phyloP scores from a whole-genome alignment of 2,888 invertebrate species.

The Ptycholaimellus sp. region DNA sequence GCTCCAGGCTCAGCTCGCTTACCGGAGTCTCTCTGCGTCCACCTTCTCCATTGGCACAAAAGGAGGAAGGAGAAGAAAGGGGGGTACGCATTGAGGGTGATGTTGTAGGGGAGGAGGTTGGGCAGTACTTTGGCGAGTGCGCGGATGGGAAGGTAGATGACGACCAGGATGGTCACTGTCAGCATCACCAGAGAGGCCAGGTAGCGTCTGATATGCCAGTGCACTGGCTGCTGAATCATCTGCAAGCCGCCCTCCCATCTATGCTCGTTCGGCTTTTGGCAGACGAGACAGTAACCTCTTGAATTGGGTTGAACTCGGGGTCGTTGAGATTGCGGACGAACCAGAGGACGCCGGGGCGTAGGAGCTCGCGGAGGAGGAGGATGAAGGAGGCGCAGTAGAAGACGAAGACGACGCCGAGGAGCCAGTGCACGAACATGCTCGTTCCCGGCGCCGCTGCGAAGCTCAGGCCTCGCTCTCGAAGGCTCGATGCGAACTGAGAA shows the following conservation, averaged over 20 bases:
- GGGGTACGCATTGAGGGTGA: conserved; percentile 38
- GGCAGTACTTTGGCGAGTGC: conserved; percentile 53
- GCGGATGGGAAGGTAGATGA: conserved; percentile 79
- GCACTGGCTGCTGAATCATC: conserved; percentile 88
- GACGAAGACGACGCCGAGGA: conserved; percentile 91
- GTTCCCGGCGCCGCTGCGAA: conserved; percentile 78
- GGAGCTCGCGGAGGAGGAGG: conserved; percentile 52
- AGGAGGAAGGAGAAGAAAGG: neutral
- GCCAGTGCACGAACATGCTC: conserved; percentile 92
- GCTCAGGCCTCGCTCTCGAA: conserved; percentile 54
- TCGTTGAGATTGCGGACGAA: conserved; percentile 90
- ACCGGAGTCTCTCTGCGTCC: conserved; percentile 44
- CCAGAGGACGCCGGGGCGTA: conserved; percentile 91
- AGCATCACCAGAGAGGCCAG: conserved; percentile 75
- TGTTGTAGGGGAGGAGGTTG: conserved; percentile 75
- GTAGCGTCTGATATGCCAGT: conserved; percentile 64
- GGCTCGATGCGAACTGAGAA: conserved; percentile 40
- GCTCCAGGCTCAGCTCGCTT: conserved; percentile 73
- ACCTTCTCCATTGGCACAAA: neutral
- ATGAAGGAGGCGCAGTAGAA: conserved; percentile 97
- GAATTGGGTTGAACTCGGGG: conserved; percentile 95
- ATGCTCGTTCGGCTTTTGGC: neutral
- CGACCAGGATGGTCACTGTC: conserved; percentile 74
- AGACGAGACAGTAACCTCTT: conserved; percentile 38
- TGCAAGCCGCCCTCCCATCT: conserved; percentile 25